Conservation (phyloP, 2,113 vertebrate genomes). For the Heliornis fulica region DNA sequence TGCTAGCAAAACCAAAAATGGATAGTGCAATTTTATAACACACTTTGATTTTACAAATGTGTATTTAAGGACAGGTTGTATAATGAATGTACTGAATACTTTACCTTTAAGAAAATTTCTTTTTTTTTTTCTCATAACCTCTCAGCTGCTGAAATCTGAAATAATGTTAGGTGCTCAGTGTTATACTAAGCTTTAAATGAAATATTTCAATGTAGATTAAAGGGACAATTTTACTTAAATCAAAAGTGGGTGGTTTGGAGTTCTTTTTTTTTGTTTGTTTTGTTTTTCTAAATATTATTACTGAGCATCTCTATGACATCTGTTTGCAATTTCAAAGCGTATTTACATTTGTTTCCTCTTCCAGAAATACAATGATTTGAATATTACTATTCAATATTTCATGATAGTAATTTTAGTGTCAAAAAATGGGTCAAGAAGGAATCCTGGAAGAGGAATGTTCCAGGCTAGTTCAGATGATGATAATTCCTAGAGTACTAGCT, state of each 20-base stretch:
- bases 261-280: not conserved
- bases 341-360: not conserved
- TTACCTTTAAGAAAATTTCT: not conserved
- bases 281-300: not conserved
- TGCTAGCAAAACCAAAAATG: not conserved
- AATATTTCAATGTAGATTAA: not conserved
- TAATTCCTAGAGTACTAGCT: not conserved
- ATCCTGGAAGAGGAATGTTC: not conserved
- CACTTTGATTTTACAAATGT: constrained; percentile 27
- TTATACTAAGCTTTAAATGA: not conserved
- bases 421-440: not conserved
- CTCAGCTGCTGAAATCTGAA: not conserved
- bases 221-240: not conserved
- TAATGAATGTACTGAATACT: not conserved
- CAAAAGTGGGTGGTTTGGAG: not conserved
- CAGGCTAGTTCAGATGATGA: not conserved
- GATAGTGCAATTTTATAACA: not conserved
- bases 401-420: not conserved
- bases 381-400: not conserved
- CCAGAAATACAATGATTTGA: not conserved
- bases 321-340: not conserved
- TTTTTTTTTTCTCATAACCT: not conserved
- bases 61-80: not conserved
- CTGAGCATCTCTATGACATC: not conserved
- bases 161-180: not conserved